Evolutionary conservation across 2,797 vertebrate genomes (phyloP).

Genomic region (Sebastiscus albofasciatus): DNA sequence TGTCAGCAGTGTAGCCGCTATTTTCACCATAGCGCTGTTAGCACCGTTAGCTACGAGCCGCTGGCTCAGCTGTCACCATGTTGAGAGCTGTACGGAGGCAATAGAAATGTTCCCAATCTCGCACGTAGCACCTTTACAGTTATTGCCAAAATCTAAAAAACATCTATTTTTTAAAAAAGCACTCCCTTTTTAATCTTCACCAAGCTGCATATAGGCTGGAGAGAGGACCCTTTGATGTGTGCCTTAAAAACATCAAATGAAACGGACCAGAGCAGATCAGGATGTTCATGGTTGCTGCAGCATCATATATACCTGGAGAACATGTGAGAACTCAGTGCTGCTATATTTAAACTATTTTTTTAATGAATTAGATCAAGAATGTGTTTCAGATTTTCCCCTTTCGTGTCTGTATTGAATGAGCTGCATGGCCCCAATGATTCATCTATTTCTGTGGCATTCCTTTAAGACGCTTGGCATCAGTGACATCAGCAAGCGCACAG

Average conservation of each 20-base stretch:
- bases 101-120: too few species aligned
- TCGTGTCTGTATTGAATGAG: conserved; percentile 8
- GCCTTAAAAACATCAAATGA: conserved; percentile 58
- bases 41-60: too few species aligned
- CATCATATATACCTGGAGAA: conserved; percentile 53
- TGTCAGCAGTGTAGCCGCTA: too few species aligned
- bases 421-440: conserved; percentile 36
- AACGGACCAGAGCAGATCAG: conserved; percentile 40
- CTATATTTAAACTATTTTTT: conserved; percentile 14
- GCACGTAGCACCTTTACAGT: neutral
- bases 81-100: too few species aligned
- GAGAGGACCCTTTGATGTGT: conserved; percentile 48
- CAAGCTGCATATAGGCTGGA: conserved; percentile 1
- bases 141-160: conserved; percentile 9
- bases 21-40: too few species aligned
- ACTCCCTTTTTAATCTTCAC: conserved; percentile 36
- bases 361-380: conserved; percentile 13
- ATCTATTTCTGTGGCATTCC: conserved; percentile 47
- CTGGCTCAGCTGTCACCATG: too few species aligned
- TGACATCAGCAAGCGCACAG: conserved; percentile 48
- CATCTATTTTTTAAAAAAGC: neutral
- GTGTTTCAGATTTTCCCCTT: conserved; percentile 1
- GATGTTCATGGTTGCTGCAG: conserved; percentile 43
- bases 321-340: neutral
- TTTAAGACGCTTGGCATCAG: conserved; percentile 50